Conservation (phyloP, 2,888 invertebrate species). For the Beris morrisii region DNA sequence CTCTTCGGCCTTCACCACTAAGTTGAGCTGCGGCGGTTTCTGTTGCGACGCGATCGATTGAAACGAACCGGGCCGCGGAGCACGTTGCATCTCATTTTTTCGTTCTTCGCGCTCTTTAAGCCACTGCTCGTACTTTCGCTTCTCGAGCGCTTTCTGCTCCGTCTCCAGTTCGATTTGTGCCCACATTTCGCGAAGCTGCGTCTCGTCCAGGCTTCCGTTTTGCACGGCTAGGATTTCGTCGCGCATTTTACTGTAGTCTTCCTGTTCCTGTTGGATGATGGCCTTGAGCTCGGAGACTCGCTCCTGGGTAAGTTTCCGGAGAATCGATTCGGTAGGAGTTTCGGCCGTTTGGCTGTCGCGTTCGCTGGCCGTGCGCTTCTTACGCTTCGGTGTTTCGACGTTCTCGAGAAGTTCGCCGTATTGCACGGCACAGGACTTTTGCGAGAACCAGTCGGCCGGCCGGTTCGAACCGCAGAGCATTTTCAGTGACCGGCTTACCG, state of each 20-base stretch:
- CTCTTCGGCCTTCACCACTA: slow-evolving; percentile 39
- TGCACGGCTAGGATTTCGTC: slow-evolving; percentile 59
- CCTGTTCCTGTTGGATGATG: slow-evolving; percentile 69
- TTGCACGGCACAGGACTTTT: slow-evolving; percentile 87
- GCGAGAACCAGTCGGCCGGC: slow-evolving; percentile 86
- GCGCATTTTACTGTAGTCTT: slow-evolving; percentile 73
- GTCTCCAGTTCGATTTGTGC: slow-evolving; percentile 72
- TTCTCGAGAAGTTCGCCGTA: slow-evolving; percentile 80
- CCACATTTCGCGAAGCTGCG: slow-evolving; percentile 74
- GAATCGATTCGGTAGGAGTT: slow-evolving; percentile 78
- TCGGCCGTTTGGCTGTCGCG: slow-evolving; percentile 54
- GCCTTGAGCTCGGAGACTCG: slow-evolving; percentile 76
- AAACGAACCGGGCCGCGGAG: slow-evolving; percentile 59
- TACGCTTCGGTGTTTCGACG: slow-evolving; percentile 82
- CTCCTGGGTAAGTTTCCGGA: slow-evolving; percentile 75
- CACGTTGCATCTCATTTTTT: slow-evolving; percentile 63
- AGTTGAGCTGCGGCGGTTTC: slow-evolving; percentile 19
- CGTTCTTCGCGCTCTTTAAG: slow-evolving; percentile 63
- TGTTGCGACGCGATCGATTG: slow-evolving; percentile 6
- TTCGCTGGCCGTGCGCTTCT: slow-evolving; percentile 65
- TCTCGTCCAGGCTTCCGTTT: slow-evolving; percentile 64
- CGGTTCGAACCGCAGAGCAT: slow-evolving; percentile 75
- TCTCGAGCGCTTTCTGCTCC: slow-evolving; percentile 70
- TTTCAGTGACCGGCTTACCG: slow-evolving; percentile 79
- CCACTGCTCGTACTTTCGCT: slow-evolving; percentile 64